phyloP scores from a whole-genome alignment of 2,888 invertebrate genomes.

The Oegoconia quadripuncta region DNA sequence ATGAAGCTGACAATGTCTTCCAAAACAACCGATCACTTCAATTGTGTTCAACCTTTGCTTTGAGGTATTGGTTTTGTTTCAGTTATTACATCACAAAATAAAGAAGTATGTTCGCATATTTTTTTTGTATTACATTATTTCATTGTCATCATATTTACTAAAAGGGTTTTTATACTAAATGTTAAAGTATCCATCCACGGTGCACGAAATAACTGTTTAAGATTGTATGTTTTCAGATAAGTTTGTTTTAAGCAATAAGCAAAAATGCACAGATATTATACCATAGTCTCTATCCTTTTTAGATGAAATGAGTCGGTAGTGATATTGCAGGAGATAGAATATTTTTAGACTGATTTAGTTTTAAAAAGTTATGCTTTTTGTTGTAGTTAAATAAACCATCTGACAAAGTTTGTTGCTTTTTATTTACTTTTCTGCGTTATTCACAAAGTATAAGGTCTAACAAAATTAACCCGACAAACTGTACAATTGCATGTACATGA shows the following conservation, averaged over 20 bases:
- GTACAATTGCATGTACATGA: too few species aligned
- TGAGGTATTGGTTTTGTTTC: constrained; percentile 55
- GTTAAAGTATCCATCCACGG: neutral
- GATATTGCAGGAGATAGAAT: constrained; percentile 63
- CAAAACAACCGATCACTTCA: constrained; percentile 37
- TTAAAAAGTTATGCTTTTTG: constrained; percentile 76
- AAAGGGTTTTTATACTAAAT: neutral
- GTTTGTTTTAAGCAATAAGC: constrained; percentile 1
- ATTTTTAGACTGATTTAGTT: constrained; percentile 80
- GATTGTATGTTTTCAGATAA: neutral
- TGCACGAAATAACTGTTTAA: neutral
- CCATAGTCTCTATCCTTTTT: constrained; percentile 56
- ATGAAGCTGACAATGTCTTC: constrained; percentile 57
- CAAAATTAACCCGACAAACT: too few species aligned
- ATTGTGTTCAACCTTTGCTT: constrained; percentile 39
- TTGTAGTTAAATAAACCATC: constrained; percentile 77
- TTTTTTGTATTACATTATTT: constrained; percentile 19
- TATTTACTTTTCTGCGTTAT: constrained; percentile 17
- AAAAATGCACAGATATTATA: constrained; percentile 36
- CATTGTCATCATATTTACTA: neutral
- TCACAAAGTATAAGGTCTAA: too few species aligned
- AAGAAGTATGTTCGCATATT: constrained; percentile 18
- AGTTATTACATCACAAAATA: constrained; percentile 8
- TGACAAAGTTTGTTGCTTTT: constrained; percentile 41
- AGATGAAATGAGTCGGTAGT: constrained; percentile 66